These are phyloP conservation scores for Dione juno DNA, from an alignment of 2,888 invertebrate genomes.

Conservation along the genomic window DNA sequence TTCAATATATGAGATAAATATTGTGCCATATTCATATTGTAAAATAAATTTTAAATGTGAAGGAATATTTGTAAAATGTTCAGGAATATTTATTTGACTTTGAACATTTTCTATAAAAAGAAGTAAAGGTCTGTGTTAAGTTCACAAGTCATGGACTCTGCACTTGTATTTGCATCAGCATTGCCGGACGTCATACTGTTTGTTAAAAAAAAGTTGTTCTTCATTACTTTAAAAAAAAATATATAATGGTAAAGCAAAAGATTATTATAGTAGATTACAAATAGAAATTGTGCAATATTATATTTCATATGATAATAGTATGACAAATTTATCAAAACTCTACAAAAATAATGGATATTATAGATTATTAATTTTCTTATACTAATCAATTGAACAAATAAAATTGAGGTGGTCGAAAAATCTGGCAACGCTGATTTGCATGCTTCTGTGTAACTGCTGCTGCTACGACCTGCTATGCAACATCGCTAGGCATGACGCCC, in stretches of 20 bases:
- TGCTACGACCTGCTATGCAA: slow-evolving; percentile 57
- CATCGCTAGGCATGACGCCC: slow-evolving; percentile 68
- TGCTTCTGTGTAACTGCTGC: slow-evolving; percentile 49
- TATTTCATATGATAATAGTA: no score
- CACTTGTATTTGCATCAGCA: slow-evolving; percentile 33
- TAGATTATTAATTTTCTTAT: not conserved
- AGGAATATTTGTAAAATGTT: not conserved
- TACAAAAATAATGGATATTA: not conserved
- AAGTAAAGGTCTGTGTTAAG: slow-evolving; percentile 33
- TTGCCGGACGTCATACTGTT: not conserved
- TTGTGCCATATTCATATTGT: not conserved
- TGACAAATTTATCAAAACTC: not conserved
- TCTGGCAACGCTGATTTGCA: slow-evolving; percentile 42
- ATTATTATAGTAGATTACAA: not conserved
- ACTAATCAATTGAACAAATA: not conserved
- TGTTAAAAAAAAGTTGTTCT: not conserved
- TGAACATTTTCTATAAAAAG: slow-evolving; percentile 8
- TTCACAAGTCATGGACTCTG: slow-evolving; percentile 37
- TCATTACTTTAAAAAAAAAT: no score
- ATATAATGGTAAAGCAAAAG: not conserved
- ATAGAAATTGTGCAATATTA: no score
- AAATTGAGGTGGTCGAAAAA: slow-evolving; percentile 2
- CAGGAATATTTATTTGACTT: slow-evolving; percentile 24
- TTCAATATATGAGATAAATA: not conserved
- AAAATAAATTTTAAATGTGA: not conserved